Conservation (phyloP, 2,797 vertebrate genomes). For the Melanotaenia maccullochi region DNA sequence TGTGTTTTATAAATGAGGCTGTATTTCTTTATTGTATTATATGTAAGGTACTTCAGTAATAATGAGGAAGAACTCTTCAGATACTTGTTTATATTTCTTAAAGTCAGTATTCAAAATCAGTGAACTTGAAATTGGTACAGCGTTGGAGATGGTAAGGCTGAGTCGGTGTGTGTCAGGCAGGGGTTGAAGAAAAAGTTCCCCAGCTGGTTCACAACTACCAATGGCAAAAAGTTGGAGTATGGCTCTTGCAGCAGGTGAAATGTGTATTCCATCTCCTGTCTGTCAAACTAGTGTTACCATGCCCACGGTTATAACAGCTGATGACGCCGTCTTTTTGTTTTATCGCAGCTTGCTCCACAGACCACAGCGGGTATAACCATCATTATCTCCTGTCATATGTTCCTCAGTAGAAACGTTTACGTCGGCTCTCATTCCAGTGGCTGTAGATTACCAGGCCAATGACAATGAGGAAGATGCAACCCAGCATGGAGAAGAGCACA, state of each 20-base stretch:
- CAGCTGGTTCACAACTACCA: slow-evolving; percentile 25
- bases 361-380: slow-evolving; percentile 1
- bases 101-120: slow-evolving; percentile 12
- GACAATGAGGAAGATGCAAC: slow-evolving; percentile 89
- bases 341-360: slow-evolving; percentile 11
- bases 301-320: slow-evolving; percentile 16
- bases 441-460: slow-evolving; percentile 91
- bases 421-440: slow-evolving; percentile 93
- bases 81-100: slow-evolving; percentile 14
- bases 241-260: slow-evolving; percentile 26
- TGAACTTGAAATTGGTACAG: slow-evolving; percentile 8
- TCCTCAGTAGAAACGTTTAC: slow-evolving; percentile 95
- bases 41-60: slow-evolving; percentile 14
- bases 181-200: slow-evolving; percentile 7
- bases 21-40: slow-evolving; percentile 9
- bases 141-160: slow-evolving; percentile 61
- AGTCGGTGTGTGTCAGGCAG: slow-evolving; percentile 43
- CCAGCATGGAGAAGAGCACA: slow-evolving; percentile 91
- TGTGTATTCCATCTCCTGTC: slow-evolving; percentile 20
- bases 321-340: slow-evolving; percentile 14
- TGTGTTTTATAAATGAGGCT: neutral
- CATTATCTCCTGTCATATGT: neutral
- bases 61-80: slow-evolving; percentile 11
- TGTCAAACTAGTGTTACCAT: slow-evolving; percentile 6
- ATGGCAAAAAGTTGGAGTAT: slow-evolving; percentile 27